Evolutionary conservation across 2,113 vertebrate genomes (phyloP).

Genomic region (Cyanocitta stelleri): DNA sequence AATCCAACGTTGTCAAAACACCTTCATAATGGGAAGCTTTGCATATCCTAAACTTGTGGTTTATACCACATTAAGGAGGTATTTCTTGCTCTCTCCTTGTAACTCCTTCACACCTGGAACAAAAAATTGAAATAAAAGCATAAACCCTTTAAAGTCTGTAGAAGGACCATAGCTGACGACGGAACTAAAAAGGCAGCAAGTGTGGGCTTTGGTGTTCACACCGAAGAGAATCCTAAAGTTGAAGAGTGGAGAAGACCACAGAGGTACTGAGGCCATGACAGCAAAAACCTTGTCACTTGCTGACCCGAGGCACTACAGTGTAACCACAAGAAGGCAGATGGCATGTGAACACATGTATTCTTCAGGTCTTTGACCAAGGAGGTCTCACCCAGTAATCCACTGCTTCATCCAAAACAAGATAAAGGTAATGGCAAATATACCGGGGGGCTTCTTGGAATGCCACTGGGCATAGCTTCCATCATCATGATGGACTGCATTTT

Average conservation of each 20-base stretch:
- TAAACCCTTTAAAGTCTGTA: not conserved
- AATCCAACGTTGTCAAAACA: not conserved
- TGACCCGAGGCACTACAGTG: not conserved
- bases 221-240: not conserved
- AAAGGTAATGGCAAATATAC: not conserved
- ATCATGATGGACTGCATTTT: not conserved
- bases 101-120: not conserved
- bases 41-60: not conserved
- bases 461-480: rapidly evolving
- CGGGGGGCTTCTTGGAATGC: not conserved
- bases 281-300: not conserved
- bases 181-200: not conserved
- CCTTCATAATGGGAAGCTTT: not conserved
- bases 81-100: not conserved
- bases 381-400: not conserved
- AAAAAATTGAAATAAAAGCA: not conserved
- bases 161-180: not conserved
- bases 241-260: not conserved
- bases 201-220: not conserved
- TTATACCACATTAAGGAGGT: not conserved
- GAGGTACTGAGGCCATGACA: not conserved
- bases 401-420: not conserved
- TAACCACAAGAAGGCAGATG: rapidly evolving
- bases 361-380: not conserved
- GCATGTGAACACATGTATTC: not conserved